Base-by-base conservation (phyloP, 2,888 invertebrate genomes). In the Noctua janthe region DNA sequence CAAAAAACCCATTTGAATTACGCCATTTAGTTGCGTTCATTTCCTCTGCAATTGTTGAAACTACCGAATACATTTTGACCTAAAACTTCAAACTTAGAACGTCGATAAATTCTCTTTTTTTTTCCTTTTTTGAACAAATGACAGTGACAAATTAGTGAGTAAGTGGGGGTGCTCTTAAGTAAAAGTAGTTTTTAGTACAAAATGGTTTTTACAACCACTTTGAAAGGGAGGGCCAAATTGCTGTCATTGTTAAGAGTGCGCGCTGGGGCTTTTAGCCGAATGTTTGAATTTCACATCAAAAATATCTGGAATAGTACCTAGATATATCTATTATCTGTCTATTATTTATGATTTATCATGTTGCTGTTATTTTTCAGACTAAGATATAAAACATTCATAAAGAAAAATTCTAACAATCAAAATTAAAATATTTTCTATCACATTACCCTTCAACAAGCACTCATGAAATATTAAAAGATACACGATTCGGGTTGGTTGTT, bases 121-220 rank as follows among this genome's bases (percentile, higher is more conserved):
- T 39, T 39, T 39, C 8, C 62, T 64, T 69, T 66, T 49, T 76
- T 69, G 15, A 64, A 23, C 15, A 78, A 75, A 51, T 72, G 78
- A 10, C 83, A 51, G 29, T 71, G 66, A 74, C 49, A 59, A 69
- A 82, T 76, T 43, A 64, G 49, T 54, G 23, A 47, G 35, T 71
- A 35, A 74, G 71, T 73, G 43, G 13, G 43, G 49, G 1, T 76
- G 76, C 71, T 84, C 72, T 80, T 84, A 74, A 66, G 72, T 77
- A 73, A 81, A 78, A 71, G 73, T 71, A 56, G 67, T 78, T 62
- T 73, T 85, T 54, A 66, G 66, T 23, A 51, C 15, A 75, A 77
- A 39, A 74, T 74, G 43, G 20, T 70, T 74, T 80, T 71, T 71
- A 66, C 56, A 62, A 73, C 47, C 43, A 54, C 49, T 71, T 74